Evolutionary conservation across 2,888 invertebrate genomes (phyloP), one percentile per base, ranked within the genome.

Genomic region (Agonum fuliginosum): DNA sequence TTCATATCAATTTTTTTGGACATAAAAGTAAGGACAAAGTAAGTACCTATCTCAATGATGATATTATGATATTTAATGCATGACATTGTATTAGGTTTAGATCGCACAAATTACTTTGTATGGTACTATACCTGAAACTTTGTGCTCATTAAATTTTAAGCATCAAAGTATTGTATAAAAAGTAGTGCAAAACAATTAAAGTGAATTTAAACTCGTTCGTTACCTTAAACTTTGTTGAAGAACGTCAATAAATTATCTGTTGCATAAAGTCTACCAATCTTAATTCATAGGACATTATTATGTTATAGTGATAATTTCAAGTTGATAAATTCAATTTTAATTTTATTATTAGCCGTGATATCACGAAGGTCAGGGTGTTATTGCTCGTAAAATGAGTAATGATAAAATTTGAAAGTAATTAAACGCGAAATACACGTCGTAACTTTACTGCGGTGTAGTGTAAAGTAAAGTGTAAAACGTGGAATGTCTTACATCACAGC

Each of bases 341-440:
- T 34, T 17, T 62, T 62, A 62, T 30, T 62, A 62, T 62, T 30
- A 62, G 58, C 30, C 30, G 20, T 30, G 58, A 62, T 62, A 62
- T 62, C 30, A 27, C 27, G 17, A 62, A 62, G 58, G 58, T 62
- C 58, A 62, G 30, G 27, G 27, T 62, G 58, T 30, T 62, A 30
- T 30, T 14, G 58, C 27, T 62, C 58, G 58, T 62, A 62, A 62
- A 62, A 30, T 17, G 17, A 17, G 14, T 62, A 62, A 62, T 62
- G 58, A 62, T 62, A 62, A 62, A 62, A 62, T 30, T 54, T 30
- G 14, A 30, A 62, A 30, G 58, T 62, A 62, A 62, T 62, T 62
- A 62, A 62, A 62, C 12, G 5, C 17, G 17, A 62, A 17, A 62
- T 62, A 62, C 34, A 62, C 58, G 30, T 62, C 58, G 58, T 62